Percentiles rank a stretch among this genome's conserved stretches.
Conservation (phyloP, 2,113 vertebrate genomes). For the Poeciliopsis occidentalis region DNA sequence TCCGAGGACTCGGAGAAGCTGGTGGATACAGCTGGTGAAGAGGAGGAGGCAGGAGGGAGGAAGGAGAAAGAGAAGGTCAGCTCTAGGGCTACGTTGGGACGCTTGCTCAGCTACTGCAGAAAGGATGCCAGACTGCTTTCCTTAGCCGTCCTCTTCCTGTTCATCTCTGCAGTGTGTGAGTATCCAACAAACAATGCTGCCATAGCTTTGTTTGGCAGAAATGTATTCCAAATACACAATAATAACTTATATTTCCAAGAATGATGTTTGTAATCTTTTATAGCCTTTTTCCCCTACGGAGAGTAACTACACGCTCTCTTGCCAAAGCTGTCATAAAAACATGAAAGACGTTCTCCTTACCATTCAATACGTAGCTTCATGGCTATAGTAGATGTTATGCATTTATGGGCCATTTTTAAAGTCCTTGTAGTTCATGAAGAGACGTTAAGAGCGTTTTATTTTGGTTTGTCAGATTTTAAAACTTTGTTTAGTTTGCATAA, state of each 20-base stretch:
- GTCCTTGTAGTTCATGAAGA: neutral
- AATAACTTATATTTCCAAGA: no score
- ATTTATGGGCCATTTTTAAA: neutral
- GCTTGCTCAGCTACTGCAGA: slow-evolving; percentile 89
- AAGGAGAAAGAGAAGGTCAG: slow-evolving; percentile 46
- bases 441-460: neutral
- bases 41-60: slow-evolving; percentile 20
- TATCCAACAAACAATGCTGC: neutral
- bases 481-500: no score
- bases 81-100: slow-evolving; percentile 87
- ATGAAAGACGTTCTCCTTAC: neutral
- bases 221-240: no score
- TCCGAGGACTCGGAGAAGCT: slow-evolving; percentile 64
- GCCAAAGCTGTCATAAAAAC: neutral
- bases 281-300: no score
- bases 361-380: neutral
- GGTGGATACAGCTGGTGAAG: slow-evolving; percentile 45
- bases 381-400: neutral
- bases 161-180: slow-evolving; percentile 90
- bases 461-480: no score
- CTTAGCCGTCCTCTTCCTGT: slow-evolving; percentile 87
- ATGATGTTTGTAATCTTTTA: no score
- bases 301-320: no score
- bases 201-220: neutral
- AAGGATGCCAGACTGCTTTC: slow-evolving; percentile 84